phyloP scores from a whole-genome alignment of 2,888 invertebrate species.

The Thera obeliscata region DNA sequence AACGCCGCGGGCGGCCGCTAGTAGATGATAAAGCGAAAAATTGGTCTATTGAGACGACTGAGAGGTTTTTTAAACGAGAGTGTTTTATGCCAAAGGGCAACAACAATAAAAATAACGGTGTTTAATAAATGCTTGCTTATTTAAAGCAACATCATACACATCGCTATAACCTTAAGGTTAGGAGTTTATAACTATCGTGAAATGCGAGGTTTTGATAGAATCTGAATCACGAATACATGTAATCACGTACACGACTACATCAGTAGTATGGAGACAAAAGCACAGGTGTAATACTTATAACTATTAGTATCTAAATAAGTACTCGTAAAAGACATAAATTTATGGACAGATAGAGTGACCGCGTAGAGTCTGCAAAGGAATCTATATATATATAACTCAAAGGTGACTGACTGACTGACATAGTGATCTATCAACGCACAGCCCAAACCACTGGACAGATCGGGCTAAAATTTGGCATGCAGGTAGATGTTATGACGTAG shows the following conservation, averaged over 20 bases:
- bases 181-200: slow-evolving; percentile 56
- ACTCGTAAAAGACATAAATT: not conserved
- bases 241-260: slow-evolving; percentile 21
- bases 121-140: not conserved
- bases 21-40: no score
- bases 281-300: slow-evolving; percentile 21
- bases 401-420: no score
- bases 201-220: slow-evolving; percentile 64
- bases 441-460: no score
- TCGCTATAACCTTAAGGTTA: slow-evolving; percentile 46
- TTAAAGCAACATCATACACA: slow-evolving; percentile 31
- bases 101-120: not conserved
- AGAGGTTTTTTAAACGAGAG: not conserved
- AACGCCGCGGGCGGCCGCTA: no score
- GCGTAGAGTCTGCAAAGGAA: no score
- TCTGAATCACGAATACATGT: slow-evolving; percentile 63
- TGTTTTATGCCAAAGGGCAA: not conserved
- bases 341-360: not conserved
- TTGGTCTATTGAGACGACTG: no score
- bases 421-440: no score
- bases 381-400: no score
- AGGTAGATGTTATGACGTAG: no score
- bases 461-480: no score
- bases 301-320: no score
- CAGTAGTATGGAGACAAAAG: slow-evolving; percentile 19